Conservation (phyloP, 2,888 invertebrate species). For the Baronia brevicornis region DNA sequence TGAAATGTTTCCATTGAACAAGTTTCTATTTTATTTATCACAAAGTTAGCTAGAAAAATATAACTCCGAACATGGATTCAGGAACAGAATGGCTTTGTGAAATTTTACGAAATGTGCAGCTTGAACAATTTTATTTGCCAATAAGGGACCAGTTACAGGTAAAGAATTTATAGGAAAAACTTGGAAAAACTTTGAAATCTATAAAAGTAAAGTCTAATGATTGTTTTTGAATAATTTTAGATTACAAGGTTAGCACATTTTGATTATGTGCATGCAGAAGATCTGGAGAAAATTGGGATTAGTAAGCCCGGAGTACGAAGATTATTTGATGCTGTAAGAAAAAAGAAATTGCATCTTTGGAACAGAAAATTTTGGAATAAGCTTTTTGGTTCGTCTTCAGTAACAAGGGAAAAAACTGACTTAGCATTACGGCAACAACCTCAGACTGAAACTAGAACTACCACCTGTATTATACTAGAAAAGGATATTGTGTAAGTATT, state of each 20-base stretch:
- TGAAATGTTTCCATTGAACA: conserved; percentile 47
- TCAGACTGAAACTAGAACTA: conserved; percentile 57
- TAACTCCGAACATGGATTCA: conserved; percentile 47
- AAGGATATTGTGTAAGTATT: conserved; percentile 81
- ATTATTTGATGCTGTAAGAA: conserved; percentile 93
- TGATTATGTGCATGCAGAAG: conserved; percentile 96
- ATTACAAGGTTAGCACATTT: conserved; percentile 96
- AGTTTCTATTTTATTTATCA: conserved; percentile 26
- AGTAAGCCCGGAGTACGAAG: conserved; percentile 95
- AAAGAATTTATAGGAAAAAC: conserved; percentile 18
- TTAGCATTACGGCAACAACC: conserved; percentile 54
- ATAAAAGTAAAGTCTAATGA: no score
- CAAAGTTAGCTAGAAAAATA: conserved; percentile 16
- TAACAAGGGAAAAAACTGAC: conserved; percentile 60
- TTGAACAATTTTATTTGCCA: conserved; percentile 91
- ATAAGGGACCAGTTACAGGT: conserved; percentile 95
- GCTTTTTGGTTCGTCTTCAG: conserved; percentile 76
- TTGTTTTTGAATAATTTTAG: conserved; percentile 60
- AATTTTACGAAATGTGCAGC: conserved; percentile 90
- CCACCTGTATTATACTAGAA: conserved; percentile 89
- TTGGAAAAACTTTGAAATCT: no score
- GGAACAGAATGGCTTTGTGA: conserved; percentile 88
- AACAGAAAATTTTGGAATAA: conserved; percentile 88
- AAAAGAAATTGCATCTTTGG: conserved; percentile 87
- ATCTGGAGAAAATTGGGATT: conserved; percentile 95